Evolutionary conservation across 2,888 invertebrate species (phyloP).

Genomic region (Synanthedon andrenaeformis): DNA sequence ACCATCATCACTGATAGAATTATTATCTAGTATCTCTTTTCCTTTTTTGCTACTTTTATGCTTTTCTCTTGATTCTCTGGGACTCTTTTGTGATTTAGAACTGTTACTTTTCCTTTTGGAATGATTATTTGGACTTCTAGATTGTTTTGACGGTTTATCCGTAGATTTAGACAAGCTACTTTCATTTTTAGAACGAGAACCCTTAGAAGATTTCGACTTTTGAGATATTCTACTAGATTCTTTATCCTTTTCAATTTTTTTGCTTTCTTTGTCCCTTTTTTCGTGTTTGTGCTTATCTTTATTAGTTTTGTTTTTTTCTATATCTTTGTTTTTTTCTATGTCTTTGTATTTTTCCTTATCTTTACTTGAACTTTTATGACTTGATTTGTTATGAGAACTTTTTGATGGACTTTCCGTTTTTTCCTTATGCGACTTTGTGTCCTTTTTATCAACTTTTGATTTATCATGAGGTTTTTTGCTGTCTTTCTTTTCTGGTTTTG

Average conservation of each 20-base stretch:
- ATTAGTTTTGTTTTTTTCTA: slow-evolving; percentile 19
- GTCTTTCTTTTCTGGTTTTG: slow-evolving; percentile 15
- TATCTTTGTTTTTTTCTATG: slow-evolving; percentile 33
- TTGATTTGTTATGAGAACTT: slow-evolving; percentile 32
- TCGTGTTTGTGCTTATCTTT: slow-evolving; percentile 14
- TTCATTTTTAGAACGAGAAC: slow-evolving; percentile 17
- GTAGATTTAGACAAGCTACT: slow-evolving; percentile 20
- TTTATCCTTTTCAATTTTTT: slow-evolving; percentile 26
- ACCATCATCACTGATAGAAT: slow-evolving; percentile 27
- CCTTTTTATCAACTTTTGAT: slow-evolving; percentile 24
- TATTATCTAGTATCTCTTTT: slow-evolving; percentile 29
- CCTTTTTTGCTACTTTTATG: slow-evolving; percentile 14
- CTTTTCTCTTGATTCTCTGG: slow-evolving; percentile 31
- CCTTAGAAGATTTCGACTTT: slow-evolving; percentile 25
- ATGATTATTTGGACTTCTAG: slow-evolving; percentile 27
- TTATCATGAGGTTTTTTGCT: slow-evolving; percentile 21
- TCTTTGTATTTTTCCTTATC: slow-evolving; percentile 34
- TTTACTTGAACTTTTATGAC: slow-evolving; percentile 40
- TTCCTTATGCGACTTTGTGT: slow-evolving; percentile 18
- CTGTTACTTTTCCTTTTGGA: slow-evolving; percentile 24
- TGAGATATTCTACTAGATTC: slow-evolving; percentile 5
- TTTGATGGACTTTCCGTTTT: slow-evolving; percentile 24
- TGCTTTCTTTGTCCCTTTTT: slow-evolving; percentile 8
- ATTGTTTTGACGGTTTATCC: slow-evolving; percentile 18
- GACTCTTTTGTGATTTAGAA: slow-evolving; percentile 30